A percentile compares a stretch with the other conserved stretches of the same genome.
These are phyloP conservation scores for Zosterops lateralis DNA, from an alignment of 2,113 vertebrate species.

Conservation along the genomic window DNA sequence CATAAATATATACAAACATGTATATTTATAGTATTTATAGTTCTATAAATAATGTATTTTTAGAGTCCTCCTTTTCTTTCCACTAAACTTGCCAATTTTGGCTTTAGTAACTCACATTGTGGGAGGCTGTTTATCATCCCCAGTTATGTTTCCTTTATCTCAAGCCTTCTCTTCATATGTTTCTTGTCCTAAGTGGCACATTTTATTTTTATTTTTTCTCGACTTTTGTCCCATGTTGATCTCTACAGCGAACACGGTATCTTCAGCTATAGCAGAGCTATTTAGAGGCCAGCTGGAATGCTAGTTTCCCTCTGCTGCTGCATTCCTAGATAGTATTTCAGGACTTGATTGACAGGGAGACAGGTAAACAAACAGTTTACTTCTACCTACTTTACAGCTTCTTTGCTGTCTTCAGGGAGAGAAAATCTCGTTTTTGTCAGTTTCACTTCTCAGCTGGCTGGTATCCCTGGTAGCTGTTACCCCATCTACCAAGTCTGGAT, in stretches of 20 bases:
- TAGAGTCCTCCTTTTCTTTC: neutral
- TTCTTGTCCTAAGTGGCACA: neutral
- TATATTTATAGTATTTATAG: neutral
- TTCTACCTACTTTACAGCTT: neutral
- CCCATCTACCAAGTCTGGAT: neutral
- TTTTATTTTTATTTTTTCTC: neutral
- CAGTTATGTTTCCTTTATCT: neutral
- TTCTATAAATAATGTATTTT: neutral
- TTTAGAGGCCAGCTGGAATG: neutral
- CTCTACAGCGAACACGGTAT: neutral
- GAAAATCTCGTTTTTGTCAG: neutral
- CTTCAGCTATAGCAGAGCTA: neutral
- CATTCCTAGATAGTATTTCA: neutral
- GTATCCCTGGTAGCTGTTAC: neutral
- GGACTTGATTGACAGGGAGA: neutral
- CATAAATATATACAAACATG: neutral
- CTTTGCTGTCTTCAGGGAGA: neutral
- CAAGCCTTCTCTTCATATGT: neutral
- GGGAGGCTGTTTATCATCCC: neutral
- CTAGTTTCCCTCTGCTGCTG: neutral
- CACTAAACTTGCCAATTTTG: neutral
- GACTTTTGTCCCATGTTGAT: neutral
- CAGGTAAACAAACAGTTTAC: neutral
- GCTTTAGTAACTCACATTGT: neutral
- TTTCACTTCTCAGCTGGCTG: neutral